Evolutionary conservation across 92 coral and sea anemone species (phyloP).

Genomic region (Hydrozoanthus gracilis): DNA sequence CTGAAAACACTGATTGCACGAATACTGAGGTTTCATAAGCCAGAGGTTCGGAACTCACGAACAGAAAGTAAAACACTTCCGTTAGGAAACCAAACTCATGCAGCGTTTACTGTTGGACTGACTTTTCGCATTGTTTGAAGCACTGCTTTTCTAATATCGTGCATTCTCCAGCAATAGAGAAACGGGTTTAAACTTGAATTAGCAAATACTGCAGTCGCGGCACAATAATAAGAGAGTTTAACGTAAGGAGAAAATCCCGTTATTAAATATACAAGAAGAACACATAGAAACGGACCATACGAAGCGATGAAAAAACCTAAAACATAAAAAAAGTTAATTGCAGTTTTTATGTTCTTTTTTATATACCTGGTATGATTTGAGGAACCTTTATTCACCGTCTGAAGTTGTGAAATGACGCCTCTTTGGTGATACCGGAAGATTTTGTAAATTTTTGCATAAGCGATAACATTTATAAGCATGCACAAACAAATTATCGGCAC

Average conservation of each 20-base stretch:
- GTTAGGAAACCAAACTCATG: not conserved
- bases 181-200: constrained; percentile 55
- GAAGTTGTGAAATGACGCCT: constrained; percentile 40
- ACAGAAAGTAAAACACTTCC: too few species aligned
- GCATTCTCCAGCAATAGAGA: constrained; percentile 63
- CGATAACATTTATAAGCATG: constrained; percentile 5
- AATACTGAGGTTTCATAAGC: too few species aligned
- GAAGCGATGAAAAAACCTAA: constrained; percentile 44
- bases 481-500: constrained; percentile 13
- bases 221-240: constrained; percentile 33
- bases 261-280: constrained; percentile 26
- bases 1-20: too few species aligned
- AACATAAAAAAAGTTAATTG: constrained; percentile 43
- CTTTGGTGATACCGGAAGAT: constrained; percentile 34
- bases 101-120: not conserved
- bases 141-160: constrained; percentile 48
- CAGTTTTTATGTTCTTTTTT: constrained; percentile 40
- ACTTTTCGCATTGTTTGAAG: constrained; percentile 20
- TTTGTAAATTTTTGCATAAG: constrained; percentile 45
- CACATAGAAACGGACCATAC: constrained; percentile 47
- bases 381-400: not conserved
- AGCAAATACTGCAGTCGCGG: constrained; percentile 45
- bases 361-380: not conserved
- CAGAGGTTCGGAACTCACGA: too few species aligned
- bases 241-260: constrained; percentile 37